Conservation (phyloP, 2,113 vertebrate genomes). For the Psilopsiagon aurifrons region DNA sequence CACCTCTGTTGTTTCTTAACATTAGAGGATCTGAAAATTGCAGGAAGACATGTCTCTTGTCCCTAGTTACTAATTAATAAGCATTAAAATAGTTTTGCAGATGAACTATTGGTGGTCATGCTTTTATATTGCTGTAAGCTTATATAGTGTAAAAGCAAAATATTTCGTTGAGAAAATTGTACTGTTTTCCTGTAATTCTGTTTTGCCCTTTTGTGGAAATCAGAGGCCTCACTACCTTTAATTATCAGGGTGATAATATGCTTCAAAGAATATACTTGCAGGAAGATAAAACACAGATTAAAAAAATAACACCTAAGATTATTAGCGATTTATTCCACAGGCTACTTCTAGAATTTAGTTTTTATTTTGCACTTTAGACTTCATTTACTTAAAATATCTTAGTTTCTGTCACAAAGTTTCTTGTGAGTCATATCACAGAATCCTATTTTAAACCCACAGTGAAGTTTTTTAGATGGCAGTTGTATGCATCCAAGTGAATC, state of each 20-base stretch:
- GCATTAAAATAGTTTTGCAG: background rate
- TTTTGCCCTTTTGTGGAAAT: background rate
- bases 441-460: constrained; percentile 39
- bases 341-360: background rate
- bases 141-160: background rate
- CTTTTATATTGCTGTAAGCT: background rate
- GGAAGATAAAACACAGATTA: background rate
- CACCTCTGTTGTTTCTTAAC: background rate
- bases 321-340: background rate
- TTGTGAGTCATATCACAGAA: constrained; percentile 50
- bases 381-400: constrained; percentile 51
- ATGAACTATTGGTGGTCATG: background rate
- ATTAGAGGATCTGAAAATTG: background rate
- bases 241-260: background rate
- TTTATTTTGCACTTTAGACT: constrained; percentile 40
- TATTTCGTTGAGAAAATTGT: background rate
- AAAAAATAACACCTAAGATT: background rate
- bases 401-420: constrained; percentile 31
- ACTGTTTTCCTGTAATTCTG: background rate
- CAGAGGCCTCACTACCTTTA: background rate
- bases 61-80: background rate
- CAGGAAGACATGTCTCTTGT: background rate
- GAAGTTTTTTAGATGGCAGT: constrained; percentile 16
- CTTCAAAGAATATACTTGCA: background rate
- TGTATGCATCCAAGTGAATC: background rate